Evolutionary conservation across 2,113 vertebrate species (phyloP).

Genomic region (Scatophagus argus): DNA sequence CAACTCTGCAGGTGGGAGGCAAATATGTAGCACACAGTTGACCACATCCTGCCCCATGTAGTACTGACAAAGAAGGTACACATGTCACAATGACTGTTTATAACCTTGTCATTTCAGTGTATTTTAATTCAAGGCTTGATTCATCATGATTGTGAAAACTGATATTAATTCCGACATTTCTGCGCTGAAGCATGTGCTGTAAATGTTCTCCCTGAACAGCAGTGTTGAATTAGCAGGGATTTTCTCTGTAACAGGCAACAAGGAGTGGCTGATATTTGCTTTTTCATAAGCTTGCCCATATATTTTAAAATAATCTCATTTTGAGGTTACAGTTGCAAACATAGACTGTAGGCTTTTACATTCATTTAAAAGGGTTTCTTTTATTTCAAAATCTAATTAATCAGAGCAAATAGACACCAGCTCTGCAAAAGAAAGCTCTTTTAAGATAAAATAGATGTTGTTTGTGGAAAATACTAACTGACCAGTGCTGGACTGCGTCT

Average conservation of each 20-base stretch:
- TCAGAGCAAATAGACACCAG: not conserved
- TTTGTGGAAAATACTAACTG: conserved; percentile 48
- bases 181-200: not conserved
- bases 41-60: conserved; percentile 75
- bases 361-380: not conserved
- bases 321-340: not conserved
- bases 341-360: not conserved
- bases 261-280: not conserved
- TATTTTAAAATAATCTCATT: not conserved
- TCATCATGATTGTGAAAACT: conserved; percentile 2
- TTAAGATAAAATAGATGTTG: conserved; percentile 20
- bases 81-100: conserved; percentile 48
- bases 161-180: not conserved
- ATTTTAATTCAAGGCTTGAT: conserved; percentile 28
- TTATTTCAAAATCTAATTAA: not conserved
- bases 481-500: conserved; percentile 30
- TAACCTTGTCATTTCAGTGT: conserved; percentile 30
- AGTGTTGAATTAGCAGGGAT: not conserved
- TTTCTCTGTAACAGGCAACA: not conserved
- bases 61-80: conserved; percentile 41
- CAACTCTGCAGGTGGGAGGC: conserved; percentile 67
- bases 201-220: not conserved
- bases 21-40: conserved; percentile 48
- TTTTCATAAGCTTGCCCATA: not conserved
- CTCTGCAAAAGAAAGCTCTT: not conserved